These are phyloP conservation scores for Cylindroiulus punctatus DNA, from an alignment of 2,888 invertebrate species.

Conservation along the genomic window DNA sequence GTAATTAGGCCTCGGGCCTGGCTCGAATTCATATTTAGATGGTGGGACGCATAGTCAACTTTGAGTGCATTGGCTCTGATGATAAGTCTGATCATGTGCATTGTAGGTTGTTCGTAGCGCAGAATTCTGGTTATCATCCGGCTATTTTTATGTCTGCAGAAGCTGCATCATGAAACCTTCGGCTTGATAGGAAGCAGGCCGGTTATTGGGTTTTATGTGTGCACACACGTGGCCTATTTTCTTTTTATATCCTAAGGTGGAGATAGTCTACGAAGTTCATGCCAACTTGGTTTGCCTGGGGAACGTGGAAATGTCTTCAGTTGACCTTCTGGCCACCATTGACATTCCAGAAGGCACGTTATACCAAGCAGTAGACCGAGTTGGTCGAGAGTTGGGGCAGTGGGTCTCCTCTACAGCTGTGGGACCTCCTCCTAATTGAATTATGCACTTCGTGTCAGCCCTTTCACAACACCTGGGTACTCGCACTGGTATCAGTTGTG, in stretches of 20 bases:
- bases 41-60: background rate
- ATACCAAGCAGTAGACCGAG: background rate
- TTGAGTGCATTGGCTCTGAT: background rate
- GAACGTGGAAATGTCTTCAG: slow-evolving; percentile 31
- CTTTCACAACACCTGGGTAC: too few species aligned
- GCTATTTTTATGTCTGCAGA: background rate
- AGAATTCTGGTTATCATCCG: background rate
- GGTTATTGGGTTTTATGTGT: background rate
- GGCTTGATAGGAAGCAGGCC: background rate
- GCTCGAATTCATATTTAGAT: background rate
- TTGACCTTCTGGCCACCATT: slow-evolving; percentile 45
- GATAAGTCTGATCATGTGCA: too few species aligned
- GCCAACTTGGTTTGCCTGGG: slow-evolving; percentile 8
- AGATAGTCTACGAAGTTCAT: background rate
- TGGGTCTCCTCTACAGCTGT: background rate
- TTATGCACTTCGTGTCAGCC: too few species aligned
- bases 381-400: background rate
- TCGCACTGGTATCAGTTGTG: too few species aligned
- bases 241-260: slow-evolving; percentile 7
- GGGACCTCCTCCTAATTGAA: too few species aligned
- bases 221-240: slow-evolving; percentile 7
- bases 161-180: background rate
- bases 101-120: background rate
- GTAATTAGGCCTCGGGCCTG: background rate
- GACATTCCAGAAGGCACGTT: background rate